phyloP scores from a whole-genome alignment of 2,113 vertebrate genomes.

The Gila orcuttii region DNA sequence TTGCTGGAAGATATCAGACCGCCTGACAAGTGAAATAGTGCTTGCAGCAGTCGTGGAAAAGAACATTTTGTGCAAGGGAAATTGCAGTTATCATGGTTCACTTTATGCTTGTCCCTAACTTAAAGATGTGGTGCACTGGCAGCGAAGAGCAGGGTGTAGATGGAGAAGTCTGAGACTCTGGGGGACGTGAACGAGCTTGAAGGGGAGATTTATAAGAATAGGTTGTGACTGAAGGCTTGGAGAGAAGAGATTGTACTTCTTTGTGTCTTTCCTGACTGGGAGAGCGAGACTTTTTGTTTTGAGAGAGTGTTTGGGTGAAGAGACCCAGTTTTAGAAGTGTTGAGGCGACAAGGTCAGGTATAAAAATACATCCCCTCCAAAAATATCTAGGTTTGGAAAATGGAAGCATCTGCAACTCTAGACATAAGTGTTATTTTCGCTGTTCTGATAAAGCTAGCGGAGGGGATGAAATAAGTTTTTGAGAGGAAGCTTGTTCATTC shows the following conservation, averaged over 20 bases:
- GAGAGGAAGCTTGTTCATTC: background rate
- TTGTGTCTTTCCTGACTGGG: slow-evolving; percentile 5
- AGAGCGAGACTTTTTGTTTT: slow-evolving; percentile 29
- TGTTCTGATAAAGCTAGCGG: background rate
- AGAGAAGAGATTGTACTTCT: background rate
- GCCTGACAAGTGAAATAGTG: slow-evolving; percentile 47
- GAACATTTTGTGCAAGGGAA: slow-evolving; percentile 47
- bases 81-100: slow-evolving; percentile 51
- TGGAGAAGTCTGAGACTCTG: slow-evolving; percentile 33
- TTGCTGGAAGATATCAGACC: slow-evolving; percentile 43
- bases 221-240: background rate
- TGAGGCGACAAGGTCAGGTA: background rate
- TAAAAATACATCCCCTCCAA: slow-evolving; percentile 4
- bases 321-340: slow-evolving; percentile 27
- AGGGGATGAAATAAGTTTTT: background rate
- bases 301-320: slow-evolving; percentile 22
- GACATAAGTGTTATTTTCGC: background rate
- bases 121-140: slow-evolving; percentile 1
- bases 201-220: slow-evolving; percentile 30
- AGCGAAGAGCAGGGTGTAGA: background rate
- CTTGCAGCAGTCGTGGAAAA: slow-evolving; percentile 20
- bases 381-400: slow-evolving; percentile 29
- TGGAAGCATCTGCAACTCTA: background rate
- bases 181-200: background rate
- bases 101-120: slow-evolving; percentile 29